Conservation (phyloP, 2,113 vertebrate species). For the Sinosuthora webbiana region DNA sequence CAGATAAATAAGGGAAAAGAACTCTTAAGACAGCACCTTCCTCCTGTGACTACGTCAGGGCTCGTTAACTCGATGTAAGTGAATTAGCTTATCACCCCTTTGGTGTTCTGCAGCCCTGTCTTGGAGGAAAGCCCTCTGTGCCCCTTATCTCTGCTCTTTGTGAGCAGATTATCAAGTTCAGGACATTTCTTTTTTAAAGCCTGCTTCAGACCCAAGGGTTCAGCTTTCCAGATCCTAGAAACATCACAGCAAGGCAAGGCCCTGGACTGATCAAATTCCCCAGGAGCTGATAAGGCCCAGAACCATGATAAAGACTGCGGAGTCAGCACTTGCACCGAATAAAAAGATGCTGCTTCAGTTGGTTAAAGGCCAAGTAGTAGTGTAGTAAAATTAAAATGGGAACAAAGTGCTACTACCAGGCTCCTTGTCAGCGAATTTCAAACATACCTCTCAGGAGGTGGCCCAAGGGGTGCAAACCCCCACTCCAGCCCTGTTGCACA, state of each 20-base stretch:
- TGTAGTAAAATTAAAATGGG: slow-evolving; percentile 60
- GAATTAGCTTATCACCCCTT: neutral
- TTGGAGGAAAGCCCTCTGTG: neutral
- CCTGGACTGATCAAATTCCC: slow-evolving; percentile 43
- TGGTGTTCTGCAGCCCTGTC: neutral
- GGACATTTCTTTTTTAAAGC: neutral
- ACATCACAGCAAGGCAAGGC: neutral
- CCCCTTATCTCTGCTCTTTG: slow-evolving; percentile 19
- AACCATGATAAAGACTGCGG: slow-evolving; percentile 49
- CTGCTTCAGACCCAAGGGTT: neutral
- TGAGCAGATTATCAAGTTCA: neutral
- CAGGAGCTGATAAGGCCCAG: slow-evolving; percentile 25
- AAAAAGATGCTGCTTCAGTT: slow-evolving; percentile 65
- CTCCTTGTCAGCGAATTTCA: slow-evolving; percentile 51
- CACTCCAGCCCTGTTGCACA: neutral
- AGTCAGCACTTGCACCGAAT: slow-evolving; percentile 44
- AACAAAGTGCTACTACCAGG: slow-evolving; percentile 55
- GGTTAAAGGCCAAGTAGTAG: slow-evolving; percentile 61
- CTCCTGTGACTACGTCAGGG: rapidly evolving
- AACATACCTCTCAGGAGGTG: slow-evolving; percentile 56
- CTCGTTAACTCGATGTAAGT: neutral
- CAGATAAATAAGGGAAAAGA: neutral
- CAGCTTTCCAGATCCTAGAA: neutral
- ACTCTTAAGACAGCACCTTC: neutral
- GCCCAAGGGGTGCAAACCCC: neutral